Evolutionary conservation across 2,797 vertebrate species (phyloP), one percentile per base, ranked within the genome.

Genomic region (Thunnus albacares): DNA sequence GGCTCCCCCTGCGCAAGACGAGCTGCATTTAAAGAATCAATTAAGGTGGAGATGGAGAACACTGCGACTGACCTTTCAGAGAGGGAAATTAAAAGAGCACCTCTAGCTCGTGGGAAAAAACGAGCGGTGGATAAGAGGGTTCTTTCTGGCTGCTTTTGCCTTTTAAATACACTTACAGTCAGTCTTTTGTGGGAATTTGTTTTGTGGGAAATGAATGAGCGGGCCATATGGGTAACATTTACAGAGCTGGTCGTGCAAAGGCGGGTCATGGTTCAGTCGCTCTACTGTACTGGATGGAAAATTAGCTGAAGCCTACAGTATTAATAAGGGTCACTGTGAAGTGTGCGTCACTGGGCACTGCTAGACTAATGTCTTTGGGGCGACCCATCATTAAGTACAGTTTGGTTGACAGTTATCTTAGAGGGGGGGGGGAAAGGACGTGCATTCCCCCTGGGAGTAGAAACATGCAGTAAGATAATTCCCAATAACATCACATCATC

Each of bases 81-180:
- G 79, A 81, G 89, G 91, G 87, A 94, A 95, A 95, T 95, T 95
- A 95, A 96, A 95, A 95, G 94, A 95, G 94, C 94, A 95, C 89
- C 88, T 91, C 86, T 92, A 72, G 93, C 94, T 96, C 60, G 75
- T 95, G 93, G 95, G 92, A 90, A 92, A 87, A 93, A 93, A 76
- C 71, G 86, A 89, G 82, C 41, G 64, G 51, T 57, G 88, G 86
- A 90, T 90, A 87, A 88, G 84, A 93, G 77, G 88, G 87, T 92
- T 92, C 90, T 92, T 87, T 93, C 89, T 89, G 90, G 85, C 88
- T 90, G 86, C 84, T 84, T 91, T 93, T 93, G 89, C 88, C 86
- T 95, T 95, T 95, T 94, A 96, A 95, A 94, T 93, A 95, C 92
- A 94, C 89, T 91, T 92, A 87, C 84, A 89, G 71, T 83, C 81